These are phyloP conservation scores for Paguma larvata DNA, from an alignment of 2,797 vertebrate species.

Conservation along the genomic window DNA sequence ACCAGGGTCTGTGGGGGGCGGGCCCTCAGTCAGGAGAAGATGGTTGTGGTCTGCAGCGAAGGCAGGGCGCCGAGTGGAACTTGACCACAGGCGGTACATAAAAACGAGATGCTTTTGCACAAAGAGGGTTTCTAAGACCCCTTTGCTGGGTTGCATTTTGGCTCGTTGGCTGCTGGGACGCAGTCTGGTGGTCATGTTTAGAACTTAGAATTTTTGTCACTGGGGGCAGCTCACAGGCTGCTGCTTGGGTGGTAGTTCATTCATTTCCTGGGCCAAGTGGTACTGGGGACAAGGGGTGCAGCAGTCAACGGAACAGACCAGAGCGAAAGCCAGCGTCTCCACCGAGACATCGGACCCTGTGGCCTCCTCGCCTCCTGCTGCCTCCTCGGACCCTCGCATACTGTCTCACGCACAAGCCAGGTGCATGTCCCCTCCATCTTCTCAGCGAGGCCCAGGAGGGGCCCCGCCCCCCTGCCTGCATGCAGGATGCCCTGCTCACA, in stretches of 20 bases:
- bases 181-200: neutral
- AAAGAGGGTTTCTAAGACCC: neutral
- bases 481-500: neutral
- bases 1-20: neutral
- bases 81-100: no score
- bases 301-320: neutral
- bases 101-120: neutral
- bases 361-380: neutral
- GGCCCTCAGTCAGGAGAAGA: neutral
- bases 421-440: neutral
- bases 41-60: neutral
- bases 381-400: neutral
- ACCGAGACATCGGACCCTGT: neutral
- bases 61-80: accelerated
- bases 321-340: neutral
- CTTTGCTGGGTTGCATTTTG: neutral
- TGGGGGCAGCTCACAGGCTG: neutral
- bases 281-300: neutral
- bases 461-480: neutral
- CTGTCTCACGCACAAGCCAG: neutral
- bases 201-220: neutral
- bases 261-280: neutral
- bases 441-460: neutral
- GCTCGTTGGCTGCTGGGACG: neutral
- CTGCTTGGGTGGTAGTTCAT: neutral